Base-by-base conservation (phyloP, 1,140 invertebrate species). In the Hyphantria cunea region DNA sequence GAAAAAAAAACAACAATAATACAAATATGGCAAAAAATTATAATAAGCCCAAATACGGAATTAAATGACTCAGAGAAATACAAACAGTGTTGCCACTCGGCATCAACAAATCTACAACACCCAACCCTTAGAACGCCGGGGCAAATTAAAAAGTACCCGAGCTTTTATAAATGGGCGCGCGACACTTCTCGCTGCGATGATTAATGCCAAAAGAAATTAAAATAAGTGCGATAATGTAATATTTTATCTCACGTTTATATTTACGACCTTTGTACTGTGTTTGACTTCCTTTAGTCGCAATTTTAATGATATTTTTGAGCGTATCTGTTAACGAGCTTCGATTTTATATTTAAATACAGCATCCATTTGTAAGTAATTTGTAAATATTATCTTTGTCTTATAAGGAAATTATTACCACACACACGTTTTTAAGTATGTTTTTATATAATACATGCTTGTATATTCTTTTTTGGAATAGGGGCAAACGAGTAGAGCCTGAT, bases 121-220 rank as follows among this genome's bases (percentile, higher is more conserved):
- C 68, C 64, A 80, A 81, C 84, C 81, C 82, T 82, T 68, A 68
- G 55, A 71, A 66, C 33, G 62, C 54, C 9, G 72, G 58, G 68
- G 62, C 71, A 83, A 84, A 86, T 84, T 84, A 84, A 84, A 84
- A 78, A 79, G 60, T 63, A 58, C 66, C 72, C 67, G 48, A 14
- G 42, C 14, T 39, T 11, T 58, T 72, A 78, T 69, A 81, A 84
- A 84, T 73, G 74, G 70, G 61, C 17, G 65, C 58, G 63, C 72
- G 72, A 76, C 74, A 70, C 67, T 71, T 65, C 56, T 50, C 58
- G 50, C 25, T 52, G 69, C 60, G 54, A 89, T 89, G 86, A 89
- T 89, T 78, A 87, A 89, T 87, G 86, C 64, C 25, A 37, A 70
- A 64, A 64, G 76, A 82, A 87, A 87, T 89, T 85, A 87, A 89